A percentile compares a stretch with the other conserved stretches of the same genome.
Conservation (phyloP, 1,140 invertebrate genomes). For the Drosophila fuyamai region DNA sequence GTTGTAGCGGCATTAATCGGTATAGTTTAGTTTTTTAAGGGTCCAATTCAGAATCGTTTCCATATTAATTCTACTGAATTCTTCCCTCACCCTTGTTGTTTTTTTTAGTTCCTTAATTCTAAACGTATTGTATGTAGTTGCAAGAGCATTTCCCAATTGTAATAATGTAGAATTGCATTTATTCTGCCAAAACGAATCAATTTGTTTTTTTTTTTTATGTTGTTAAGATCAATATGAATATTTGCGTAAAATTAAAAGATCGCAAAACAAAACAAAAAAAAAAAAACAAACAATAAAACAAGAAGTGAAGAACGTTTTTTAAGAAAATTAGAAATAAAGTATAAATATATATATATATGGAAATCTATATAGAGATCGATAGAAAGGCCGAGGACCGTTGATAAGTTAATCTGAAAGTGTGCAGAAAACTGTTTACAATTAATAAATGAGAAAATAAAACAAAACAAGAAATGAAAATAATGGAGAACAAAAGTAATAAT, state of each 20-base stretch:
- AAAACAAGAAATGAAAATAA: constrained; percentile 41
- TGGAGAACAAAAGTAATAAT: constrained; percentile 66
- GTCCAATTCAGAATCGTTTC: constrained; percentile 34
- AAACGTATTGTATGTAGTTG: constrained; percentile 18
- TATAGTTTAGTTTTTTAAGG: constrained; percentile 49
- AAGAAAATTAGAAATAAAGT: constrained; percentile 72
- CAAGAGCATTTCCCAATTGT: constrained; percentile 26
- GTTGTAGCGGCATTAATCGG: constrained; percentile 43
- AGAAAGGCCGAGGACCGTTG: constrained; percentile 64
- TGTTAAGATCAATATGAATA: constrained; percentile 40
- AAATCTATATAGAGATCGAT: constrained; percentile 66
- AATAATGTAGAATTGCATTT: constrained; percentile 30
- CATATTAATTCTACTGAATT: constrained; percentile 19
- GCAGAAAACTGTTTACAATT: constrained; percentile 75
- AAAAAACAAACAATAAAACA: constrained; percentile 63
- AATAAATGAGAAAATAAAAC: constrained; percentile 49
- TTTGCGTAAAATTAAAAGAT: constrained; percentile 29
- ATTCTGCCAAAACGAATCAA: constrained; percentile 33
- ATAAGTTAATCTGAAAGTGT: constrained; percentile 56
- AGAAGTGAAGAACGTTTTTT: constrained; percentile 73
- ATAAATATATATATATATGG: constrained; percentile 58
- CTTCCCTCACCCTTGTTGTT: constrained; percentile 5
- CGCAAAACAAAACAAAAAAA: constrained; percentile 49
- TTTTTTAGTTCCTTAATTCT: constrained; percentile 12
- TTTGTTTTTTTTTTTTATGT: constrained; percentile 36